These are phyloP conservation scores for Eilema depressum DNA, from an alignment of 2,888 invertebrate species.

Conservation along the genomic window DNA sequence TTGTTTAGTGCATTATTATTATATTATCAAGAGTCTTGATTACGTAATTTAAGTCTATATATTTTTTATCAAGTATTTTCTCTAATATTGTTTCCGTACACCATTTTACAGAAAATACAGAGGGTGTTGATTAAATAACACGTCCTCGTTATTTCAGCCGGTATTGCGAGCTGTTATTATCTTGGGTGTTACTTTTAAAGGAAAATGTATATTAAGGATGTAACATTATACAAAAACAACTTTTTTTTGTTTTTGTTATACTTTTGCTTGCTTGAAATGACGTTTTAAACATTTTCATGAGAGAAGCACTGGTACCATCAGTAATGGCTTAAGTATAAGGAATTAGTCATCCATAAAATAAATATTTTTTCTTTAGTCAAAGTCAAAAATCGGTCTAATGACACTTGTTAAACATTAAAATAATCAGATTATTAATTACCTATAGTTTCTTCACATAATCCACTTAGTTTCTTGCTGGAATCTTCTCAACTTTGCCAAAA, in stretches of 20 bases:
- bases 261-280: too few species aligned
- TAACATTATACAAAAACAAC: too few species aligned
- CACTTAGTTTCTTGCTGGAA: too few species aligned
- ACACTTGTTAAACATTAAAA: too few species aligned
- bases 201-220: neutral
- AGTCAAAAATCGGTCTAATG: too few species aligned
- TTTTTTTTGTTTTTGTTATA: neutral
- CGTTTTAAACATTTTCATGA: neutral
- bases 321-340: too few species aligned
- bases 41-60: neutral
- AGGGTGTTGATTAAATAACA: neutral
- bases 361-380: too few species aligned
- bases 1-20: neutral
- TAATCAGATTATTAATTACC: too few species aligned
- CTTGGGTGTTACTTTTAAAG: neutral
- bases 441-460: too few species aligned
- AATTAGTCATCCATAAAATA: too few species aligned
- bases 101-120: neutral
- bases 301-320: too few species aligned
- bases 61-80: neutral
- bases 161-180: neutral
- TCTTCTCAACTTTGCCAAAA: too few species aligned
- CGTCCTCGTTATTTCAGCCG: neutral
- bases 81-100: neutral
- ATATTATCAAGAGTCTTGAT: neutral